Evolutionary conservation across 2,888 invertebrate genomes (phyloP).

Genomic region (Drosophila neotestacea): DNA sequence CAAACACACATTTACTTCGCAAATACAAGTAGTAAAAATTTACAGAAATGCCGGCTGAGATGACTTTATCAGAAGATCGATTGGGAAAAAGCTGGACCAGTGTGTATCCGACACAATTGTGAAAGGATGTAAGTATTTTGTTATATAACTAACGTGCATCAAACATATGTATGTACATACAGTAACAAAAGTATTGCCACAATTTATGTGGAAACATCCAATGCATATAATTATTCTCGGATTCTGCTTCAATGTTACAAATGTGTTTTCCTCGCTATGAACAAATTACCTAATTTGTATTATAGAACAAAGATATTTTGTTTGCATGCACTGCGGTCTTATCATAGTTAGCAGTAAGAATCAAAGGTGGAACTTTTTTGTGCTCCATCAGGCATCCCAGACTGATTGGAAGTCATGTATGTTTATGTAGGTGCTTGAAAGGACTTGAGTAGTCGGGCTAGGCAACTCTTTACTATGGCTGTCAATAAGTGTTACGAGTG

Average conservation of each 20-base stretch:
- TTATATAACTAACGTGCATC: constrained; percentile 40
- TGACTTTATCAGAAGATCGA: constrained; percentile 83
- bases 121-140: constrained; percentile 89
- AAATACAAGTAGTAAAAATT: constrained; percentile 1
- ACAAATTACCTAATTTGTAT: too few species aligned
- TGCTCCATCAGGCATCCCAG: too few species aligned
- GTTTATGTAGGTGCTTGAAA: too few species aligned
- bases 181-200: neutral
- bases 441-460: too few species aligned
- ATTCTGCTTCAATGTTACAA: neutral
- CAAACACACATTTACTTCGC: constrained; percentile 1
- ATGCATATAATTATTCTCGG: neutral
- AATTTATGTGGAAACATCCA: neutral
- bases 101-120: constrained; percentile 93
- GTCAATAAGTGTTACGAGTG: neutral
- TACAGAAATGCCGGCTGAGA: constrained; percentile 39
- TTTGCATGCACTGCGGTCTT: too few species aligned
- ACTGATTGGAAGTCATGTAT: too few species aligned
- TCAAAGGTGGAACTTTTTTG: too few species aligned
- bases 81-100: constrained; percentile 92
- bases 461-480: too few species aligned
- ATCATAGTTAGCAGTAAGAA: too few species aligned
- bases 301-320: too few species aligned
- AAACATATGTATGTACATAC: constrained; percentile 2
- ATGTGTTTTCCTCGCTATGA: neutral